A percentile compares a stretch with the other conserved stretches of the same genome.
These are phyloP conservation scores for Apostichopus californicus DNA, from an alignment of 35 echinoderm and acorn worm species.

Conservation along the genomic window DNA sequence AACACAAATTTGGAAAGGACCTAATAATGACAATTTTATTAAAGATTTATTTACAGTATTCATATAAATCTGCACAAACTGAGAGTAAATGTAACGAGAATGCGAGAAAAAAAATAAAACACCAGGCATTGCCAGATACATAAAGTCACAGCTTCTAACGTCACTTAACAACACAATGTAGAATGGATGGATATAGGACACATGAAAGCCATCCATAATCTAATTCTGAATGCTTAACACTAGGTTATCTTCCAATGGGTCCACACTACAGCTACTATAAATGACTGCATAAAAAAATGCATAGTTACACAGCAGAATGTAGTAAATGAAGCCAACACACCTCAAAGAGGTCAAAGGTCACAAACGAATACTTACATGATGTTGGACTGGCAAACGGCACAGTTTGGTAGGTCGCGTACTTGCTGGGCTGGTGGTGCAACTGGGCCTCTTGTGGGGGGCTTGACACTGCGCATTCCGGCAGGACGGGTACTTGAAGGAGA, in stretches of 20 bases:
- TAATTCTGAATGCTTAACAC: not conserved
- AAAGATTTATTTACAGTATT: too few relatives aligned
- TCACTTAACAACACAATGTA: not conserved
- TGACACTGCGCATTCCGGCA: constrained; percentile 74
- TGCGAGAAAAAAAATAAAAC: too few relatives aligned
- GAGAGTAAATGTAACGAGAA: too few relatives aligned
- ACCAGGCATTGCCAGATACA: not conserved
- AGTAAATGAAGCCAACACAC: constrained; percentile 34
- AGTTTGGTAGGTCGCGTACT: constrained; percentile 35
- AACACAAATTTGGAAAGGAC: too few relatives aligned
- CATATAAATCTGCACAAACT: too few relatives aligned
- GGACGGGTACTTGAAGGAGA: not conserved
- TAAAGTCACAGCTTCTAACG: not conserved
- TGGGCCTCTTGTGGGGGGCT: constrained; percentile 50
- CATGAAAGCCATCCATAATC: not conserved
- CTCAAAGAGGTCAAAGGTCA: constrained; percentile 9
- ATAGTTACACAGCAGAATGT: constrained; percentile 27
- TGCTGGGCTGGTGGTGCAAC: constrained; percentile 55
- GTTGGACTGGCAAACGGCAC: constrained; percentile 52
- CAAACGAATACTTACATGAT: constrained; percentile 37
- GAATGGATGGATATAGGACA: not conserved
- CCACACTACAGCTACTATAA: constrained; percentile 11
- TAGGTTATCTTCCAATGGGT: not conserved
- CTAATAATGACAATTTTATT: too few relatives aligned
- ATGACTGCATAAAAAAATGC: constrained; percentile 41